Evolutionary conservation across 2,113 vertebrate species (phyloP).

Genomic region (Stercorarius parasiticus): DNA sequence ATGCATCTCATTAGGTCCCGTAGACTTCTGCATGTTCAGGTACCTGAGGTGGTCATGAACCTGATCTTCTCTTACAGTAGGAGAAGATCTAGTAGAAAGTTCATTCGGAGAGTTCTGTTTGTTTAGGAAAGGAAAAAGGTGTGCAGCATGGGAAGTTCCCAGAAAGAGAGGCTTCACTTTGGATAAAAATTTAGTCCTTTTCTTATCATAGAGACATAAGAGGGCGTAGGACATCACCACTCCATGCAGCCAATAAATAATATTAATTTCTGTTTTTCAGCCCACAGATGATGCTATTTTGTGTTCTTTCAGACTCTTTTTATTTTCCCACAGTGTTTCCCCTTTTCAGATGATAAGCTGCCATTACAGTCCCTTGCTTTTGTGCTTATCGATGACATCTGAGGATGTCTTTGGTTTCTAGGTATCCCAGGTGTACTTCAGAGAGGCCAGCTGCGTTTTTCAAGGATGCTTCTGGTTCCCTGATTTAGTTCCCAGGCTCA

Average conservation of each 20-base stretch:
- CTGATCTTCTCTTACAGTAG: neutral
- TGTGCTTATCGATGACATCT: neutral
- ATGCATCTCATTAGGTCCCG: neutral
- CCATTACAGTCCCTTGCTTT: neutral
- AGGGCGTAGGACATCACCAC: neutral
- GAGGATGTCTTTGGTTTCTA: neutral
- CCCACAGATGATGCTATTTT: neutral
- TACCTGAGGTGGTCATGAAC: neutral
- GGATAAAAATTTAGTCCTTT: neutral
- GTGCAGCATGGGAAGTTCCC: neutral
- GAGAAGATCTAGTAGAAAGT: neutral
- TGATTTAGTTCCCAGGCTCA: neutral
- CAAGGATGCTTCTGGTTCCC: neutral
- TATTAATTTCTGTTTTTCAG: neutral
- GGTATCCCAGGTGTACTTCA: neutral
- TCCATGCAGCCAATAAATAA: neutral
- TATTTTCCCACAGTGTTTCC: neutral
- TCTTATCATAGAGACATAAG: neutral
- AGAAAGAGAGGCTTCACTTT: neutral
- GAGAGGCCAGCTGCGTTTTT: neutral
- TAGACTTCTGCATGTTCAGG: neutral
- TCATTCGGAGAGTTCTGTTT: neutral
- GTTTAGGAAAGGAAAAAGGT: neutral
- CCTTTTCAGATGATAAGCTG: neutral
- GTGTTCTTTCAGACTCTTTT: neutral